phyloP scores from a whole-genome alignment of 2,113 vertebrate species.

The Vulpes vulpes region DNA sequence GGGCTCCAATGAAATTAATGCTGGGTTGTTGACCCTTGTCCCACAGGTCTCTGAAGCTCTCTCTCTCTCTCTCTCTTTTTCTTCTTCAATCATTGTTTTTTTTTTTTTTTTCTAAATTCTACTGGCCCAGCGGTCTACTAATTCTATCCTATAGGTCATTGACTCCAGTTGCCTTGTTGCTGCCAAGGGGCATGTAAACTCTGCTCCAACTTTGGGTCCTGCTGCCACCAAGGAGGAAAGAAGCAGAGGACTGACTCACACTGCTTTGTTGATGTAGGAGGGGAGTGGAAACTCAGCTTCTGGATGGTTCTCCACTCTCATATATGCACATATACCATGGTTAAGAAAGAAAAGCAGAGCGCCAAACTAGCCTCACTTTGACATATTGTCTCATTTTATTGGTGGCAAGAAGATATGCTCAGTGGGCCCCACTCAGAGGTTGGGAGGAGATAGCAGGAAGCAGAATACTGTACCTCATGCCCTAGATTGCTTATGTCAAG shows the following conservation, averaged over 20 bases:
- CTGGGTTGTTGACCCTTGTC: neutral
- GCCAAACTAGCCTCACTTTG: neutral
- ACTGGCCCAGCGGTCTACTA: neutral
- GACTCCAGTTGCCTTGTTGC: neutral
- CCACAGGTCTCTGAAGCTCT: neutral
- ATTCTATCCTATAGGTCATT: neutral
- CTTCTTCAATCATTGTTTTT: neutral
- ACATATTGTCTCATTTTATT: neutral
- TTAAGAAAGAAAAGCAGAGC: neutral
- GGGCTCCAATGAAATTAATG: neutral
- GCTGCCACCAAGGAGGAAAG: neutral
- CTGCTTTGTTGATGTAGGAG: neutral
- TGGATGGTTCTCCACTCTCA: neutral
- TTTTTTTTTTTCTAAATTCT: neutral
- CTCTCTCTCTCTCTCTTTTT: neutral
- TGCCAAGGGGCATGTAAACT: neutral
- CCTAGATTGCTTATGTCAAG: neutral
- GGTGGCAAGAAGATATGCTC: neutral
- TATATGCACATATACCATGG: neutral
- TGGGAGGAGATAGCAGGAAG: neutral
- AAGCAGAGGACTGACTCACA: neutral
- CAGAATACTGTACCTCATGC: neutral
- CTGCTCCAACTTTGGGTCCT: neutral
- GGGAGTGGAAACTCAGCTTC: neutral
- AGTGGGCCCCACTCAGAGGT: neutral